Evolutionary conservation across 2,113 vertebrate species (phyloP).

Genomic region (Cyprinodon tularosa): DNA sequence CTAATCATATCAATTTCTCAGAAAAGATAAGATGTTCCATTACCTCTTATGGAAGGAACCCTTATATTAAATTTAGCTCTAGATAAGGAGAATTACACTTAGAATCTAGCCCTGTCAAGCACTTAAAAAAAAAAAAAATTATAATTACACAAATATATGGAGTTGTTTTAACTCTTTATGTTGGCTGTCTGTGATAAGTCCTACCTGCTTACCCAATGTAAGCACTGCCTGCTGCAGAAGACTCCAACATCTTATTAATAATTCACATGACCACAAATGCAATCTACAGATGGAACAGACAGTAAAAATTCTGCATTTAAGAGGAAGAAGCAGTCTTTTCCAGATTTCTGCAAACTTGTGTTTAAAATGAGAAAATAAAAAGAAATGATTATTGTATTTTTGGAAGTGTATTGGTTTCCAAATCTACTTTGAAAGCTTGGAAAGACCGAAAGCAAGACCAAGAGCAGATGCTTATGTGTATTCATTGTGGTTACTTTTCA

Average conservation of each 20-base stretch:
- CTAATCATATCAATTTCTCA: too few species aligned
- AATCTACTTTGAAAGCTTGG: neutral
- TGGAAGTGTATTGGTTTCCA: too few species aligned
- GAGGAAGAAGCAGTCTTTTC: neutral
- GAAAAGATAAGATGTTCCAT: too few species aligned
- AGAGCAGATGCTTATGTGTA: neutral
- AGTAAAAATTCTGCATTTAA: neutral
- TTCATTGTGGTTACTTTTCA: constrained; percentile 49
- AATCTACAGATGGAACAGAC: neutral
- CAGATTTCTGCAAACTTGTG: neutral
- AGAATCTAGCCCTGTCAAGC: neutral
- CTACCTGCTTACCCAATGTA: neutral
- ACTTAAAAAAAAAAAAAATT: neutral
- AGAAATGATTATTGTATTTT: too few species aligned
- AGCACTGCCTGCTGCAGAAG: neutral
- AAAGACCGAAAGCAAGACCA: neutral
- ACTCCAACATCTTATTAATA: neutral
- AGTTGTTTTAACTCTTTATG: neutral
- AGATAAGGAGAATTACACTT: neutral
- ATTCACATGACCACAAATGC: neutral
- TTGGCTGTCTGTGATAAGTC: neutral
- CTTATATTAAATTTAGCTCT: neutral
- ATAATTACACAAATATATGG: neutral
- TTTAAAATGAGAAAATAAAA: neutral
- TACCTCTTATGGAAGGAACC: neutral